Evolutionary conservation across 2,113 vertebrate species (phyloP), one percentile per base, ranked within the genome.

Genomic region (Apeltes quadracus): DNA sequence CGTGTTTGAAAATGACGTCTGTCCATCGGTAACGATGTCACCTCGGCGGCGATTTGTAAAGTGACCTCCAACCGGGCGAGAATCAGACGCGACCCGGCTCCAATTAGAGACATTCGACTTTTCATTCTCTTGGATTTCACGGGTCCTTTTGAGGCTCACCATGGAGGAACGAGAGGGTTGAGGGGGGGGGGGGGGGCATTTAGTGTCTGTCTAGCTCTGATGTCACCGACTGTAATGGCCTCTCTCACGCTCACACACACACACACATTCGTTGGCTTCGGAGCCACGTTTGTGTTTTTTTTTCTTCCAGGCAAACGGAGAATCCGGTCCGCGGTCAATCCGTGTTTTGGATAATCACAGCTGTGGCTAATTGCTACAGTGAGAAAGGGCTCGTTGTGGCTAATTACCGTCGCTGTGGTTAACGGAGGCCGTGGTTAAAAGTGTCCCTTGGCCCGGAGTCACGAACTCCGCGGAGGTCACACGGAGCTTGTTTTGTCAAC

Each of bases 1-100:
- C 7, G 9, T 9, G 7, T 48, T 48, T 48, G 3, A 48, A n/a
- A 48, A n/a, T n/a, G 18, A n/a, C 10, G 7, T n/a, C 7, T n/a
- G 18, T 8, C 44, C 20, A 10, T 48, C 46, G n/a, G 3, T 44
- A 16, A 16, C 16, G 1, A 18, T 18, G 43, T 18, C 88, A 87
- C 84, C 88, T 8, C 88, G n/a, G n/a, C 85, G 89, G 93, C 77
- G 93, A 93, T 89, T 93, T 92, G 91, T 91, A 93, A 94, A 91
- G 91, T 92, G 89, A 93, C 92, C 93, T 94, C 91, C 83, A 79
- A 72, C 90, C 89, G 88, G 92, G 90, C 87, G 89, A 93, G 93
- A 85, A 87, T 88, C 93, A 89, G 93, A 93, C 77, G 53, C 18
- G 86, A 90, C 91, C 88, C 90, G 83, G 89, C n/a, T 92, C 84